Evolutionary conservation across 2,888 invertebrate species (phyloP).

Genomic region (Mythimna albipuncta): DNA sequence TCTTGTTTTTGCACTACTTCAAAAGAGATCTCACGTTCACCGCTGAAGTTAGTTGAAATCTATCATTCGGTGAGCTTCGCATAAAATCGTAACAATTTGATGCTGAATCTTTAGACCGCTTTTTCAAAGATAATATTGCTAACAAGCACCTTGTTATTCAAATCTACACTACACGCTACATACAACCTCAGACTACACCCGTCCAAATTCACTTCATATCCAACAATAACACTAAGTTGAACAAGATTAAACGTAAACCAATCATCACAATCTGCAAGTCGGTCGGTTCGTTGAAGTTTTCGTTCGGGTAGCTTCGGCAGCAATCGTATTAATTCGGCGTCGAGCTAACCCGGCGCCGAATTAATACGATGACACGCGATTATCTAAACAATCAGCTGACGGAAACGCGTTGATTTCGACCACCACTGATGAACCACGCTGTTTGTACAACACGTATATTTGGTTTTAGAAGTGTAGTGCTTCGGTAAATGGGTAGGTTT

Average conservation of each 20-base stretch:
- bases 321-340: slow-evolving; percentile 72
- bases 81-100: background rate
- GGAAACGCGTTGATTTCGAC: slow-evolving; percentile 72
- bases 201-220: slow-evolving; percentile 42
- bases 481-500: slow-evolving; percentile 34
- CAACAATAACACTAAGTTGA: slow-evolving; percentile 57
- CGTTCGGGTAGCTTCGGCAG: slow-evolving; percentile 60
- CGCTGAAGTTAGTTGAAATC: background rate
- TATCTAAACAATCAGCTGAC: slow-evolving; percentile 78
- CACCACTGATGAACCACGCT: slow-evolving; percentile 70
- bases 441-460: slow-evolving; percentile 64
- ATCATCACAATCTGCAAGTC: slow-evolving; percentile 62
- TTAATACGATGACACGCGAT: slow-evolving; percentile 76
- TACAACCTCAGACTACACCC: background rate
- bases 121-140: background rate
- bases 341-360: slow-evolving; percentile 68
- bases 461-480: slow-evolving; percentile 45
- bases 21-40: background rate
- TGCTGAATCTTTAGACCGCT: background rate
- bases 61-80: background rate
- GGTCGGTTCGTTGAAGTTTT: slow-evolving; percentile 62
- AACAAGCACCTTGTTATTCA: slow-evolving; percentile 9
- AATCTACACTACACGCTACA: background rate
- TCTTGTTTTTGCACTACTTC: background rate
- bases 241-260: slow-evolving; percentile 62